Evolutionary conservation across 2,113 vertebrate species (phyloP).

Genomic region (Piprites chloris): DNA sequence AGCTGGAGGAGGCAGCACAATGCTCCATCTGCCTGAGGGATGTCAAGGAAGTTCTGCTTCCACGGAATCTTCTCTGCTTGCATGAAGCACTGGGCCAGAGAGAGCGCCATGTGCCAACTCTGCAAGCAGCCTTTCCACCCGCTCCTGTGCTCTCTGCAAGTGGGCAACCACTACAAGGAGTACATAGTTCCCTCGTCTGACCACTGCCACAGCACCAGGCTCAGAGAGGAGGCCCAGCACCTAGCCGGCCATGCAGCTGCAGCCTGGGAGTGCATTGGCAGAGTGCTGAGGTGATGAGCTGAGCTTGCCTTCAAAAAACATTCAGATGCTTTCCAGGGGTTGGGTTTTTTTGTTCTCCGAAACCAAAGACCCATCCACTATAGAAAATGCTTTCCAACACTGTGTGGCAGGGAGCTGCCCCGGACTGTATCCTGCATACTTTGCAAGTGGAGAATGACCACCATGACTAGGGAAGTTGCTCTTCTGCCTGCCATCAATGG

Average conservation of each 20-base stretch:
- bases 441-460: not conserved
- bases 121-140: not conserved
- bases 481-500: not conserved
- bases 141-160: not conserved
- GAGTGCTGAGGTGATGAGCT: accelerated
- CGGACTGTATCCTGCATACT: not conserved
- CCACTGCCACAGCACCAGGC: not conserved
- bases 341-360: not conserved
- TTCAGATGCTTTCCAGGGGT: not conserved
- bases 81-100: too few species aligned
- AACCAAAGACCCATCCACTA: not conserved
- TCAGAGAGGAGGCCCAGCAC: too few species aligned
- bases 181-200: accelerated
- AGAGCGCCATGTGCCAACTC: accelerated
- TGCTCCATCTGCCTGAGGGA: not conserved
- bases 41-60: not conserved
- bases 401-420: not conserved
- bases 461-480: not conserved
- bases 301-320: not conserved
- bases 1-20: not conserved
- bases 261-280: accelerated
- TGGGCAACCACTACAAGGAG: accelerated
- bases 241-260: not conserved
- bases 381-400: not conserved
- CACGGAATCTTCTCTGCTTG: not conserved